A percentile compares a stretch with the other conserved stretches of the same genome.
Evolutionary conservation across 1,140 invertebrate genomes (phyloP).

Genomic region (Luehdorfia chinensis): DNA sequence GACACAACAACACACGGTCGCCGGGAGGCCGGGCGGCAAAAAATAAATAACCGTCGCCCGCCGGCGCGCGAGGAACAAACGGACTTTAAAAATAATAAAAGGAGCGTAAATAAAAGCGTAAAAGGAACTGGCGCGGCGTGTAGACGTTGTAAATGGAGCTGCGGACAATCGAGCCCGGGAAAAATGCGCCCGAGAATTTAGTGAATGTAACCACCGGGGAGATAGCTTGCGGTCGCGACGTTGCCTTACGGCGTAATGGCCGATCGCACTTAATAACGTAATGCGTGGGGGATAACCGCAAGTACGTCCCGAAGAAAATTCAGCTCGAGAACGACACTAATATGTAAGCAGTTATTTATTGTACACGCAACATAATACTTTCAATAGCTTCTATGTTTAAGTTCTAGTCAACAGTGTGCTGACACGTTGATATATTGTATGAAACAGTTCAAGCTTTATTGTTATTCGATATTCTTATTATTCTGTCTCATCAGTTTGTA

Average conservation of each 20-base stretch:
- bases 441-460: no score
- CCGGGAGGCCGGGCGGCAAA: conserved; percentile 71
- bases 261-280: conserved; percentile 61
- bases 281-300: conserved; percentile 27
- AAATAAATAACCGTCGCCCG: conserved; percentile 73
- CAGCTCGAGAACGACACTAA: no score
- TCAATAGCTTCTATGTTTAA: no score
- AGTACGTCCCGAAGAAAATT: no score
- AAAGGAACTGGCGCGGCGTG: conserved; percentile 74
- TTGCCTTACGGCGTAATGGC: no score
- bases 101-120: conserved; percentile 76
- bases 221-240: conserved; percentile 38
- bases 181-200: conserved; percentile 70
- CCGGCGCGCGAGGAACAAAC: conserved; percentile 73
- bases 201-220: conserved; percentile 62
- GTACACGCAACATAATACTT: no score
- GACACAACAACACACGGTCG: conserved; percentile 74
- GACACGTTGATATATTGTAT: no score
- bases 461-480: no score
- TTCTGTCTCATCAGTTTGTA: no score
- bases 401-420: no score
- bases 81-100: conserved; percentile 76
- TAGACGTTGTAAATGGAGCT: conserved; percentile 76
- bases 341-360: no score
- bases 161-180: conserved; percentile 69